Conservation (phyloP, 2,888 invertebrate species). For the Bibio marci region DNA sequence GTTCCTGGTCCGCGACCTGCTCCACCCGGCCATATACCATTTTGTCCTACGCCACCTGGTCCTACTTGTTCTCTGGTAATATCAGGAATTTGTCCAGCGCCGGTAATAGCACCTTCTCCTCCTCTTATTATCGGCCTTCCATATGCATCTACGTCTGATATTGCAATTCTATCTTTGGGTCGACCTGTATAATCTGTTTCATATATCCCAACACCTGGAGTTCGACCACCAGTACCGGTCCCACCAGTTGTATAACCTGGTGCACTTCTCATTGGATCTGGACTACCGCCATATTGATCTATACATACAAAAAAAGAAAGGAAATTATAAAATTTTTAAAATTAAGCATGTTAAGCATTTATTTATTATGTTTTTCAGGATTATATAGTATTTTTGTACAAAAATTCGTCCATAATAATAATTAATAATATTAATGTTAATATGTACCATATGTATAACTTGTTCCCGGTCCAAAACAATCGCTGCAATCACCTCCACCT, state of each 20-base stretch:
- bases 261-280: constrained; percentile 2
- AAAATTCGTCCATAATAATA: not conserved
- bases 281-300: not conserved
- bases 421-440: not conserved
- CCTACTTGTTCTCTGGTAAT: not conserved
- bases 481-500: constrained; percentile 50
- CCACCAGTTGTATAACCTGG: not conserved
- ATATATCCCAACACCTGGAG: not conserved
- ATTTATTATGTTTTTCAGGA: not conserved
- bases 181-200: not conserved
- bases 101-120: not conserved
- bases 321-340: too few relatives aligned
- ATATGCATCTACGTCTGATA: not conserved
- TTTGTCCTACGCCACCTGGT: not conserved
- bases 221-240: not conserved
- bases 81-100: not conserved
- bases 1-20: not conserved
- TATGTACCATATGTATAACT: constrained; percentile 7
- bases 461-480: constrained; percentile 33
- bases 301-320: too few relatives aligned
- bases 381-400: not conserved
- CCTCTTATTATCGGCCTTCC: constrained; percentile 1
- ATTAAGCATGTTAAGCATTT: not conserved
- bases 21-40: not conserved
- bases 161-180: not conserved